Base-by-base conservation (phyloP, 30 jellyfish, hydroid and myxozoan species). In the Nemopilema nomurai region DNA sequence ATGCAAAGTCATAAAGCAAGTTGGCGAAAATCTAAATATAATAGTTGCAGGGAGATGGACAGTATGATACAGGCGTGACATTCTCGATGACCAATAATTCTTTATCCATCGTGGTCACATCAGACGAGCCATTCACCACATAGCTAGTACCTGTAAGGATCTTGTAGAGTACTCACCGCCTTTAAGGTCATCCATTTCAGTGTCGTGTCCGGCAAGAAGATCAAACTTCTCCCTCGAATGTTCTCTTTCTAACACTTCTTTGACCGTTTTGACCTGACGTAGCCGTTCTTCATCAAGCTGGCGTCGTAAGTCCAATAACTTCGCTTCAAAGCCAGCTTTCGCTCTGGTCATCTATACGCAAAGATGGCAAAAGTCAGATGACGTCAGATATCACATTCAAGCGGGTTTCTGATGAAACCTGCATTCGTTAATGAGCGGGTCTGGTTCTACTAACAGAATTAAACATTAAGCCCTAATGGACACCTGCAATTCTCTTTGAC, bases 221-320 rank as follows among this genome's bases (percentile, higher is more conserved):
- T 82, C 94, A 85, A 76, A 76, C 77, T 82, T 83, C 41, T 90
- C 97, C 28, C 71, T 68, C 16, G 71, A 33, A 71, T 81, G 94
- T 28, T 81, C 91, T 67, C 94, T 74, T 41, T 90, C 97, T 62
- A 81, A 51, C 25, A 83, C 94, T 79, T 57, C 72, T 75, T 67
- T 90, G 23, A 90, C 82, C 0, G 97, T 90, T 67, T 79, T 65
- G 1, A 82, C 83, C 52, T 81, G 94, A 29, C 91, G 92, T 27
- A 67, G 79, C 49, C 88, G 76, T 69, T 90, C 97, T 30, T 83
- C 90, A 28, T 83, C 94, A 67, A 90, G 93, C 76, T 75, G 89
- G 29, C 77, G 71, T 28, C 90, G 83, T 13, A 90, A 77, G 33
- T 81, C 93, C 67, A 78, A 21, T 30, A 81, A 70, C 28, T 82